Base-by-base conservation (phyloP, 2,797 vertebrate species). In the Pseudochirops cupreus region DNA sequence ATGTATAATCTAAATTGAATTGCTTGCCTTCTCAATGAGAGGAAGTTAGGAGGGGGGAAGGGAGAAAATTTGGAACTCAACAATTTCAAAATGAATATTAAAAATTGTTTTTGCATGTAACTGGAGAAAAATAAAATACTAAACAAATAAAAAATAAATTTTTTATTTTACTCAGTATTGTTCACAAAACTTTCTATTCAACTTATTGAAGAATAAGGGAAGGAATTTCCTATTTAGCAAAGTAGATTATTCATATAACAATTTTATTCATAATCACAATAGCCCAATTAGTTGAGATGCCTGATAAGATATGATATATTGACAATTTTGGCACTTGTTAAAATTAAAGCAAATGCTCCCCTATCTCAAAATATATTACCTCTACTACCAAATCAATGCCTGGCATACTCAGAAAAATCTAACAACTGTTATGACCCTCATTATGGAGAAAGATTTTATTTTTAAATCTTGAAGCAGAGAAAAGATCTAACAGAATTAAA, bases 391-490 rank as follows among this genome's bases (percentile, higher is more conserved):
- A 82, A 82, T 46, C 24, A 39, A 82, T 7, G 6, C 16, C 92
- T n/a, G 55, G 53, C 31, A 33, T 12, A 58, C n/a, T 53, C 74
- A 11, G 10, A 90, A 91, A 92, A 97, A 92, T 54, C 82, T 59
- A 53, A 94, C 54, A 39, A 82, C 31, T 62, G 18, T 46, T 46
- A 39, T 39, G 67, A 82, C 7, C n/a, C n/a, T 82, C 67, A 24
- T 82, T 82, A 82, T 24, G n/a, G 74, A 50, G 13, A 53, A 92
- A 67, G 46, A 67, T 91, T 92, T 95, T n/a, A 56, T 54, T 94
- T 91, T 55, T 50, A 93, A 87, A 67, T 62, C 58, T 58, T 95
- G 91, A n/a, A 46, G 93, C 58, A 91, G 31, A 89, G 62, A 11
- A 82, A 87, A 7, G 18, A 29, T 52, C 50, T 97, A 87, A 31